Conservation (phyloP, 2,888 invertebrate species). For the Melieria omissa region DNA sequence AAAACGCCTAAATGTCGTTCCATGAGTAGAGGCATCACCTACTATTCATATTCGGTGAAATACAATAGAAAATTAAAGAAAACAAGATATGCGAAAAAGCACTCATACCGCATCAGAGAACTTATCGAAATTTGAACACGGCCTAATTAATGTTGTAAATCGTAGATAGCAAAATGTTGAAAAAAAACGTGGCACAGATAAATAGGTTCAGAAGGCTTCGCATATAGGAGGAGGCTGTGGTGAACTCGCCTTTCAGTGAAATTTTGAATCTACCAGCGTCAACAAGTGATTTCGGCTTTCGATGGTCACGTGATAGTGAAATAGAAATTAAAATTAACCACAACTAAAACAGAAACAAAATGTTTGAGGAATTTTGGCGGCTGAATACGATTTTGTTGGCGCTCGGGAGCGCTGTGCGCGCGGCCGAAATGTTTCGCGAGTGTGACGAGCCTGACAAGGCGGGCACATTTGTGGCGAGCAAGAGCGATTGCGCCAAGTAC, state of each 20-base stretch:
- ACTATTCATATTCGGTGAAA: too few relatives aligned
- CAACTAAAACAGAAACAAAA: slow-evolving; percentile 8
- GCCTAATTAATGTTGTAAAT: not conserved
- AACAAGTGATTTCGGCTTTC: not conserved
- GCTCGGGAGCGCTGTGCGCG: not conserved
- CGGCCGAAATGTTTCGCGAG: slow-evolving; percentile 37
- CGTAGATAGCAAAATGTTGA: not conserved
- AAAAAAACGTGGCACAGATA: not conserved
- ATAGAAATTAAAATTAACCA: not conserved
- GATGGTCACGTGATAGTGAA: not conserved
- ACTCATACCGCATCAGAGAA: too few relatives aligned
- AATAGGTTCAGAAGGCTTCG: not conserved
- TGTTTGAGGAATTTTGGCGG: slow-evolving; percentile 14
- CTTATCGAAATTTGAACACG: not conserved
- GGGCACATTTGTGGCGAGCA: slow-evolving; percentile 49
- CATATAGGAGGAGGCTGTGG: not conserved
- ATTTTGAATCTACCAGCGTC: slow-evolving; percentile 8
- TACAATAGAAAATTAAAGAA: too few relatives aligned
- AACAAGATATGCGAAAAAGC: too few relatives aligned
- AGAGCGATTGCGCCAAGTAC: slow-evolving; percentile 52
- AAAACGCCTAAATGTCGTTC: too few relatives aligned
- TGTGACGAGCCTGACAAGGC: slow-evolving; percentile 40
- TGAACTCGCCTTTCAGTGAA: slow-evolving; percentile 11
- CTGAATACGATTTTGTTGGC: slow-evolving; percentile 11
- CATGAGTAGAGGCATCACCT: too few relatives aligned